A percentile compares a stretch with the other conserved stretches of the same genome.
phyloP scores from a whole-genome alignment of 2,888 invertebrate species.

The Epirrhoe tristata region DNA sequence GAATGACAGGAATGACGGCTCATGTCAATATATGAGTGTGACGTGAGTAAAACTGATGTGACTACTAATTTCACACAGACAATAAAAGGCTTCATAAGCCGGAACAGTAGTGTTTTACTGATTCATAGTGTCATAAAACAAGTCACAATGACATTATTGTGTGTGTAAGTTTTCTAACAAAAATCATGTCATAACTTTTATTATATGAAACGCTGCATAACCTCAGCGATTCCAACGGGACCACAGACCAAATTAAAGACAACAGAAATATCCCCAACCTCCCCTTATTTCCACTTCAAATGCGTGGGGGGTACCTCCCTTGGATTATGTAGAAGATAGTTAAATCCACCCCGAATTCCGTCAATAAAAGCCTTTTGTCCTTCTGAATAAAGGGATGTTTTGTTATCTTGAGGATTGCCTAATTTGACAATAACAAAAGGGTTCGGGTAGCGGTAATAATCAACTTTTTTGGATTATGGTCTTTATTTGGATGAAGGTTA shows the following conservation, averaged over 20 bases:
- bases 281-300: conserved; percentile 57
- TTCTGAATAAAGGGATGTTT: conserved; percentile 78
- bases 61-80: no score
- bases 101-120: no score
- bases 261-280: conserved; percentile 35
- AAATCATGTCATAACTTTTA: no score
- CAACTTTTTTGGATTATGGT: conserved; percentile 63
- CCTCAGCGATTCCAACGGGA: conserved; percentile 1
- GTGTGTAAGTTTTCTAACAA: no score
- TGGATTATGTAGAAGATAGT: conserved; percentile 81
- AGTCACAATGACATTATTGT: no score
- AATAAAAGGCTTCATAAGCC: no score
- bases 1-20: no score
- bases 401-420: conserved; percentile 86
- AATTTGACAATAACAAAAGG: conserved; percentile 86
- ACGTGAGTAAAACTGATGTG: no score
- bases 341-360: conserved; percentile 79
- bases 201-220: not conserved
- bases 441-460: conserved; percentile 80
- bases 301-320: conserved; percentile 49
- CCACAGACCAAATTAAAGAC: conserved; percentile 30
- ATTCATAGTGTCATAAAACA: no score
- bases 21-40: no score
- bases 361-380: conserved; percentile 83
- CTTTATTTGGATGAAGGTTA: conserved; percentile 33